Percentiles rank a stretch among this genome's conserved stretches.
Conservation (phyloP, 2,113 vertebrate genomes). For the Nipponia nippon region DNA sequence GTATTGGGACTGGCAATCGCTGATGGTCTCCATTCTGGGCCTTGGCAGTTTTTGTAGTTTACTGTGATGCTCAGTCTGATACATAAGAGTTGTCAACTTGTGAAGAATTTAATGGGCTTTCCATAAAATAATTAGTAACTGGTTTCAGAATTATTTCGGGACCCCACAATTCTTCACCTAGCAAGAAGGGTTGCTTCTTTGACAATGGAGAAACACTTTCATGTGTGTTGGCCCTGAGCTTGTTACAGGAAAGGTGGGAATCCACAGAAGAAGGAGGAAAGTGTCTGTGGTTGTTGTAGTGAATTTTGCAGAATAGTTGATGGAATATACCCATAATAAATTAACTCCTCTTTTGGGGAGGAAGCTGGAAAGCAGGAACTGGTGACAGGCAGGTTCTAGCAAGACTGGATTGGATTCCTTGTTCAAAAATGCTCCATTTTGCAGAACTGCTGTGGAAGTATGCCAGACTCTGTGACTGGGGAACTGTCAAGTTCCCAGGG, state of each 20-base stretch:
- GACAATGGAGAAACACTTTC: neutral
- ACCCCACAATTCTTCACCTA: neutral
- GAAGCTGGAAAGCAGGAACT: neutral
- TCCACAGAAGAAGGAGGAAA: neutral
- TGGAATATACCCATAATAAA: neutral
- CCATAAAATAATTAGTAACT: neutral
- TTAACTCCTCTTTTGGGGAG: neutral
- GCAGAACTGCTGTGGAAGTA: neutral
- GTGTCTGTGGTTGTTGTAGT: neutral
- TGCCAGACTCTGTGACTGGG: neutral
- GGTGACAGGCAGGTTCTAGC: neutral
- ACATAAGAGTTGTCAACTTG: neutral
- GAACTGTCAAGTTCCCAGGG: neutral
- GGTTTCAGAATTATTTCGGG: neutral
- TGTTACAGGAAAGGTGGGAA: neutral
- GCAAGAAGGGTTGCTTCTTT: neutral
- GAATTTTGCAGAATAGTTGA: neutral
- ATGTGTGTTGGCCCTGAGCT: neutral
- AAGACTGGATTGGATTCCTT: neutral
- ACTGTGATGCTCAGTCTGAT: neutral
- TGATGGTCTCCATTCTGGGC: neutral
- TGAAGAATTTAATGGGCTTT: neutral
- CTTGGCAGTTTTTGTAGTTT: neutral
- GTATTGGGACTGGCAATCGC: neutral
- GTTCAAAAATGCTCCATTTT: neutral